phyloP scores from a whole-genome alignment of 1,140 invertebrate genomes.

The Drosophila ambigua region DNA sequence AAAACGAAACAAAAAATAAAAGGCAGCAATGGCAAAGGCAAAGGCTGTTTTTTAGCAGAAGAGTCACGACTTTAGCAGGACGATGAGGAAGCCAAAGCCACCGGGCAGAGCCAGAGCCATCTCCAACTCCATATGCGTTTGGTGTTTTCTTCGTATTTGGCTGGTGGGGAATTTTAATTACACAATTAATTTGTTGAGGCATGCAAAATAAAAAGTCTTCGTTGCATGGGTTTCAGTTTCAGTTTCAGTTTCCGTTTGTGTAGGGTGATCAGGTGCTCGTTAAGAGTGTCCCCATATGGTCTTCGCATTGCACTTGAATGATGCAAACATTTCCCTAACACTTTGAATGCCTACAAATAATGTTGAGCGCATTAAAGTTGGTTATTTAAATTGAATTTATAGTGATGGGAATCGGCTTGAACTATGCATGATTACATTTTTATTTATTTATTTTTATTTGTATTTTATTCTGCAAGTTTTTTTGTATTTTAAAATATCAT shows the following conservation, averaged over 20 bases:
- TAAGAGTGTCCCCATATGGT: too few relatives aligned
- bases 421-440: too few relatives aligned
- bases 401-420: too few relatives aligned
- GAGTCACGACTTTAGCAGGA: slow-evolving; percentile 68
- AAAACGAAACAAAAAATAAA: not conserved
- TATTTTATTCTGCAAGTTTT: too few relatives aligned
- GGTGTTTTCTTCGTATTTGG: slow-evolving; percentile 21
- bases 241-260: slow-evolving; percentile 5
- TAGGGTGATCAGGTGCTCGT: too few relatives aligned
- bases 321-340: too few relatives aligned
- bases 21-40: slow-evolving; percentile 8
- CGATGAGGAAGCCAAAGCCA: slow-evolving; percentile 18
- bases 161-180: slow-evolving; percentile 60
- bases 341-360: too few relatives aligned
- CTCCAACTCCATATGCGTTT: slow-evolving; percentile 58
- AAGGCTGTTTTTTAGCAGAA: slow-evolving; percentile 27
- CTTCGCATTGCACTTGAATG: too few relatives aligned
- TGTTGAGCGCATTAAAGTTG: too few relatives aligned
- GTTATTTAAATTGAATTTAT: too few relatives aligned
- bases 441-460: too few relatives aligned
- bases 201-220: slow-evolving; percentile 37
- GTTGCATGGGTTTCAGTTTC: not conserved
- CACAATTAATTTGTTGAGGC: slow-evolving; percentile 67
- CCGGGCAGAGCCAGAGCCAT: slow-evolving; percentile 4
- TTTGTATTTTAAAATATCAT: too few relatives aligned